Evolutionary conservation across 2,113 vertebrate species (phyloP).

Genomic region (Astatotilapia flaviijosephi): DNA sequence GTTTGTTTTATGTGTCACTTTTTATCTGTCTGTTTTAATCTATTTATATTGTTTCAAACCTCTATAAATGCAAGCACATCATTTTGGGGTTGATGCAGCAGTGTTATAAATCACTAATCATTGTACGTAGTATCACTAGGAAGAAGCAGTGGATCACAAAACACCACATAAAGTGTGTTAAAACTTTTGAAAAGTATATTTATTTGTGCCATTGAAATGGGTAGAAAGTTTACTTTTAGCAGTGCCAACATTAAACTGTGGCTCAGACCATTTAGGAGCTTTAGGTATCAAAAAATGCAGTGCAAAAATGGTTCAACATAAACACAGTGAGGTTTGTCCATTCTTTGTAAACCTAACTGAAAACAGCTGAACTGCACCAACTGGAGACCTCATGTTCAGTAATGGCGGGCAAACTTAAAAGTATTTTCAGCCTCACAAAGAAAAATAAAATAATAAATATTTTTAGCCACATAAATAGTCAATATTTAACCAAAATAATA

Average conservation of each 20-base stretch:
- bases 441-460: neutral
- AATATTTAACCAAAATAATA: neutral
- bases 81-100: neutral
- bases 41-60: neutral
- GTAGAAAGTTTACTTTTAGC: neutral
- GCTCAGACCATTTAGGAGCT: neutral
- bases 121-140: neutral
- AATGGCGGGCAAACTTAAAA: rapidly evolving
- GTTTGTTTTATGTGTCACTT: neutral
- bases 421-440: neutral
- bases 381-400: neutral
- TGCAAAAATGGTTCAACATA: neutral
- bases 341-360: neutral
- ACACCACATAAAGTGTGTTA: too few relatives aligned
- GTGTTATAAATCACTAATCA: neutral
- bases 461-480: neutral
- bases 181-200: neutral
- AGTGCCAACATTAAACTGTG: neutral
- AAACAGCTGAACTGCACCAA: neutral
- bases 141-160: neutral
- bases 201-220: neutral
- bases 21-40: neutral
- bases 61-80: neutral
- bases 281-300: neutral
- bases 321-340: neutral